Evolutionary conservation across 2,113 vertebrate genomes (phyloP), one percentile per base, ranked within the genome.

Genomic region (Pavo muticus): DNA sequence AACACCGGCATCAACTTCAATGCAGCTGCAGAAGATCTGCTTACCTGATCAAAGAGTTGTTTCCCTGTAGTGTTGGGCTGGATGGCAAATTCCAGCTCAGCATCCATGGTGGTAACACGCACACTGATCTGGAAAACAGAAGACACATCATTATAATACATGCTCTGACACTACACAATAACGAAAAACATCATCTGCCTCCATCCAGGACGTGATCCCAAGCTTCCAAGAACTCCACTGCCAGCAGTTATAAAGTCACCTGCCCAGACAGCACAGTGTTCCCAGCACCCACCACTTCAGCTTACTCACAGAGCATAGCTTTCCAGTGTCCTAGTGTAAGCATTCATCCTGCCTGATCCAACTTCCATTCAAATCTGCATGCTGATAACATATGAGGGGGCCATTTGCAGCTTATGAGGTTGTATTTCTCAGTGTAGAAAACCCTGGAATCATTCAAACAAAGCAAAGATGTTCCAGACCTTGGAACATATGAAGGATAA

Each of bases 31-130:
- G 35, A 35, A 35, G 35, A 35, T 35, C 18, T 5, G 1, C 54
- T 97, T 95, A 99, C 99, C 98, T 99, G 99, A 97, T 99, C 99
- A 85, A 99, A 99, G 59, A 99, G 98, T 87, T 99, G 99, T 93
- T 99, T 99, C 92, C 99, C 99, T 5, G 99, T 99, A 30, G 99
- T 99, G 96, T 99, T 99, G 95, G 98, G 98, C 97, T 99, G 98
- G 96, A 99, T 99, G 88, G 99, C 99, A 98, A 99, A 99, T 97
- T 99, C 99, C 98, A 99, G 98, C 98, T 99, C 99, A 88, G 99
- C 99, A 65, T 99, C 99, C 99, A 99, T 99, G 72, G 99, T 99
- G 85, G 99, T 99, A 87, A 99, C 99, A 79, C 99, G 98, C 67
- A 99, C 99, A 87, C 98, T 99, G 95, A 99, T 99, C 99, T 99